phyloP scores from a whole-genome alignment of 2,888 invertebrate species.

The Rhingia rostrata region DNA sequence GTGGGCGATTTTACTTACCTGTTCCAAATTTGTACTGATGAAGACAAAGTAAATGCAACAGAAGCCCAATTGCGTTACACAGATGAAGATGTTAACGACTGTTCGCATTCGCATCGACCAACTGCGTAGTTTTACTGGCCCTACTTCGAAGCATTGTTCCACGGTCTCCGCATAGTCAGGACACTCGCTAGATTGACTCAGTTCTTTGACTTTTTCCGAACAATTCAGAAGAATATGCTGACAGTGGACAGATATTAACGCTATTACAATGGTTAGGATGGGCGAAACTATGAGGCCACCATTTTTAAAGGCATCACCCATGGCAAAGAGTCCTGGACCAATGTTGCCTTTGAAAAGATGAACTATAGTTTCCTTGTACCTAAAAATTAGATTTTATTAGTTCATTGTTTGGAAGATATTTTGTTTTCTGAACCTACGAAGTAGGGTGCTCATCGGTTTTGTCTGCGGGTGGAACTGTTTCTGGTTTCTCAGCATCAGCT shows the following conservation, averaged over 20 bases:
- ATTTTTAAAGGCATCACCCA: slow-evolving; percentile 97
- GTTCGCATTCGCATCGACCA: slow-evolving; percentile 87
- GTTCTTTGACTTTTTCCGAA: slow-evolving; percentile 87
- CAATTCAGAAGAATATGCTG: slow-evolving; percentile 94
- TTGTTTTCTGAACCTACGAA: slow-evolving; percentile 37
- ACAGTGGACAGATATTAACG: slow-evolving; percentile 94
- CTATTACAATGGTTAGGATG: slow-evolving; percentile 90
- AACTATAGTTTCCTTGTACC: slow-evolving; percentile 93
- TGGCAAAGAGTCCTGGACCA: slow-evolving; percentile 97
- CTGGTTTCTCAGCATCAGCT: slow-evolving; percentile 14
- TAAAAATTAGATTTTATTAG: slow-evolving; percentile 79
- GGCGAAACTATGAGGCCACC: slow-evolving; percentile 94
- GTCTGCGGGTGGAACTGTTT: slow-evolving; percentile 13
- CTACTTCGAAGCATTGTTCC: slow-evolving; percentile 90
- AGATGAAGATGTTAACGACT: slow-evolving; percentile 92
- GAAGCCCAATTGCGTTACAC: slow-evolving; percentile 98
- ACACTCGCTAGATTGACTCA: slow-evolving; percentile 84
- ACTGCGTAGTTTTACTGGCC: slow-evolving; percentile 86
- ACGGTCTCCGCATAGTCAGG: slow-evolving; percentile 93
- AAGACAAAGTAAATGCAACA: slow-evolving; percentile 99
- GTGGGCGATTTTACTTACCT: slow-evolving; percentile 83
- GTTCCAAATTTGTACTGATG: slow-evolving; percentile 92
- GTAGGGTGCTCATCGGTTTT: slow-evolving; percentile 54
- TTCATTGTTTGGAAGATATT: background rate
- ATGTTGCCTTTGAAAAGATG: slow-evolving; percentile 97